These are phyloP conservation scores for Rhombomys opimus DNA, from an alignment of 2,113 vertebrate genomes.

Conservation along the genomic window DNA sequence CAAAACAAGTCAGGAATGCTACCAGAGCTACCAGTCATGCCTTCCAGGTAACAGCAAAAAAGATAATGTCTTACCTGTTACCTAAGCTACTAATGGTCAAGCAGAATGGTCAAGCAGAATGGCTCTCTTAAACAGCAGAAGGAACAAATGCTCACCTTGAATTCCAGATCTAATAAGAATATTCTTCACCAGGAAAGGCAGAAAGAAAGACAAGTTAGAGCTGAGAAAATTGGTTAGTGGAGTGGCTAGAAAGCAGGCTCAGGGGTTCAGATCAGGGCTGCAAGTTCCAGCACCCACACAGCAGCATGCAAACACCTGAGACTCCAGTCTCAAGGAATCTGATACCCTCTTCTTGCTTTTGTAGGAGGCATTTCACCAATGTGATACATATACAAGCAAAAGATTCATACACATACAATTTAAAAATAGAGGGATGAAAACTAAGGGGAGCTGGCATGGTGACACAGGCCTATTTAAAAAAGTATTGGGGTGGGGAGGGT, in stretches of 20 bases:
- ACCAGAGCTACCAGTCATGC: not conserved
- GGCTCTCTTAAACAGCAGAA: not conserved
- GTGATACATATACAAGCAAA: not conserved
- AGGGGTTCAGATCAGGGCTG: not conserved
- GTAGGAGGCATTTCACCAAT: not conserved
- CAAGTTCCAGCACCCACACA: not conserved
- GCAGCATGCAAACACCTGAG: not conserved
- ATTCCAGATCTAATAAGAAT: constrained; percentile 16
- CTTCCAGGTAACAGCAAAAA: not conserved
- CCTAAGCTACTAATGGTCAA: not conserved
- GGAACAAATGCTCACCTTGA: not conserved
- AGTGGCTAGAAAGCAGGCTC: not conserved
- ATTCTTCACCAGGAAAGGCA: not conserved
- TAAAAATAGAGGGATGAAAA: not conserved
- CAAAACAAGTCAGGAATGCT: not conserved
- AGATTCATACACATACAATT: not conserved
- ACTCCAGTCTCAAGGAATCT: not conserved
- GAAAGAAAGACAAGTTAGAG: not conserved
- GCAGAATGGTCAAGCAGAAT: not conserved
- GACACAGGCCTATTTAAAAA: not conserved
- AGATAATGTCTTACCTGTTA: not conserved
- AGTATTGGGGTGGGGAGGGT: not conserved
- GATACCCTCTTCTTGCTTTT: not conserved
- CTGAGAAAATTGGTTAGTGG: not conserved
- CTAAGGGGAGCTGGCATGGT: not conserved